These are phyloP conservation scores for Rhipidura dahli DNA, from an alignment of 2,113 vertebrate species.

Conservation along the genomic window DNA sequence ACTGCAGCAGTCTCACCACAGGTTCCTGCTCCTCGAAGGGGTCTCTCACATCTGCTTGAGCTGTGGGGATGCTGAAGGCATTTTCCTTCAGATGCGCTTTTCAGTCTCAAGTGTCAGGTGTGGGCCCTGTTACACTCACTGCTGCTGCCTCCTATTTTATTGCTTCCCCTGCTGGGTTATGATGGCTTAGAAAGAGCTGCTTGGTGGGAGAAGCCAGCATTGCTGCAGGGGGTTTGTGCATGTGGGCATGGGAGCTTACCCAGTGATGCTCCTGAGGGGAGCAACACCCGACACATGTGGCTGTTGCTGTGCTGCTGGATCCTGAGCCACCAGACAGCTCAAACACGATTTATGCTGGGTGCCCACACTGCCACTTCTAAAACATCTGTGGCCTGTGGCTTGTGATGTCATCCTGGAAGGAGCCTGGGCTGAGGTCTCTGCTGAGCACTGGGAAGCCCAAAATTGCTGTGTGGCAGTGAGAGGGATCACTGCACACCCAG, in stretches of 20 bases:
- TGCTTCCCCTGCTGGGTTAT: neutral
- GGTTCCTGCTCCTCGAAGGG: neutral
- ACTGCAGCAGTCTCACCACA: neutral
- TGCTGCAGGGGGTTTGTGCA: neutral
- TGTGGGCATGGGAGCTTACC: neutral
- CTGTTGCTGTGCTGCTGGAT: neutral
- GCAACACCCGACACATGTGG: neutral
- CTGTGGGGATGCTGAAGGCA: neutral
- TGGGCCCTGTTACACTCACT: accelerated
- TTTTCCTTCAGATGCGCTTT: neutral
- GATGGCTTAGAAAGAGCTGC: neutral
- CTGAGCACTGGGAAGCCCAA: neutral
- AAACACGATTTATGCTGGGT: neutral
- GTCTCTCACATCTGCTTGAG: neutral
- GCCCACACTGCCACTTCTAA: neutral
- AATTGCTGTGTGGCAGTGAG: neutral
- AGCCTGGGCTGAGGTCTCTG: neutral
- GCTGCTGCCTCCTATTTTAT: neutral
- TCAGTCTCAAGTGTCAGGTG: neutral
- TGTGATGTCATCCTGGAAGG: neutral
- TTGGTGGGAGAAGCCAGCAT: accelerated
- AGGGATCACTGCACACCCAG: neutral
- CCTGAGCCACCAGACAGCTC: neutral
- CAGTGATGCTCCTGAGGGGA: neutral
- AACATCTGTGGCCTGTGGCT: neutral